Conservation (phyloP, 2,797 vertebrate genomes). For the Stomatorhinus walkeri region DNA sequence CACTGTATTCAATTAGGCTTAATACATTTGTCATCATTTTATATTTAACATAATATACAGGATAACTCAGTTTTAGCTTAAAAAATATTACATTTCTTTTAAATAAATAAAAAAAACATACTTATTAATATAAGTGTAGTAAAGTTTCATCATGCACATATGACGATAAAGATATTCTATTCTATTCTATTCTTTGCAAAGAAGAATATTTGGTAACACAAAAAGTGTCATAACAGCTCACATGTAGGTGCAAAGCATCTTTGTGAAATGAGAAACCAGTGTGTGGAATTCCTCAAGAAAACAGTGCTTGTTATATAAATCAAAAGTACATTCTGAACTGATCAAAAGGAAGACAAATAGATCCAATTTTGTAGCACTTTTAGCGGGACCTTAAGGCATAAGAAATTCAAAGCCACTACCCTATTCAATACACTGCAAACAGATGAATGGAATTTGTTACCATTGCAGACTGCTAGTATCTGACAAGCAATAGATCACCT, state of each 20-base stretch:
- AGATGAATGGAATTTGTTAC: constrained; percentile 58
- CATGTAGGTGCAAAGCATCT: not conserved
- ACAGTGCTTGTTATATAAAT: constrained; percentile 52
- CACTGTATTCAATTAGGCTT: not conserved
- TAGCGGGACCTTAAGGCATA: constrained; percentile 47
- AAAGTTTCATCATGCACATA: not conserved
- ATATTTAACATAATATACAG: not conserved
- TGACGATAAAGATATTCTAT: not conserved
- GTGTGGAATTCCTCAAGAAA: constrained; percentile 43
- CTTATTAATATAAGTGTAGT: not conserved
- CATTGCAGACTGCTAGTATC: constrained; percentile 56
- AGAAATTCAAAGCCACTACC: constrained; percentile 54
- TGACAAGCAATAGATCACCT: constrained; percentile 65
- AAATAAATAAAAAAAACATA: not conserved
- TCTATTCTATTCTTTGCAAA: not conserved
- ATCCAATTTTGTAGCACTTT: constrained; percentile 49
- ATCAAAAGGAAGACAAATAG: constrained; percentile 63
- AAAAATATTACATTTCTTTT: not conserved
- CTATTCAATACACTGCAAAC: constrained; percentile 53
- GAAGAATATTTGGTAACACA: not conserved
- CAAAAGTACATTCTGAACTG: constrained; percentile 55
- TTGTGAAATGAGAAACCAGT: constrained; percentile 6
- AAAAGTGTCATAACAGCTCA: not conserved
- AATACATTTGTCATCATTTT: not conserved
- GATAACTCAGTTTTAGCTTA: not conserved